Base-by-base conservation (phyloP, 2,113 vertebrate species). In the Clarias batrachus region DNA sequence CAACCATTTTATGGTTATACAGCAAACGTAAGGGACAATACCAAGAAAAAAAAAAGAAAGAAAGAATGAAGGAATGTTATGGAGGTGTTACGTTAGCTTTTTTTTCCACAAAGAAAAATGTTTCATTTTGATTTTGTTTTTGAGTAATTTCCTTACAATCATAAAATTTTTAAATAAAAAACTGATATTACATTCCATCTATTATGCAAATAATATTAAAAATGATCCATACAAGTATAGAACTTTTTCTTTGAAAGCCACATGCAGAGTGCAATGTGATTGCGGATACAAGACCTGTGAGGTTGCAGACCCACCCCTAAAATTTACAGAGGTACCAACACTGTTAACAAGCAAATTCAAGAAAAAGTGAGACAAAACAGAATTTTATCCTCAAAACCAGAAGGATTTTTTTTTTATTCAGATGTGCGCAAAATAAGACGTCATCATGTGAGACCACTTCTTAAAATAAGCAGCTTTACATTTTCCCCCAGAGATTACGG, bases 11-110 rank as follows among this genome's bases (percentile, higher is more conserved):
- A 73, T 1, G 1, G 21, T 33, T 52, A 33, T 52, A 65, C 9
- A 33, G 66, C 56, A 27, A 84, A 62, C 17, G 9, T 79, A 85
- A 85, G 76, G 84, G 76, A 85, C 62, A 78, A 66, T 56, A 37
- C 27, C 17, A 17, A 66, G 10, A 70, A 66, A n/a, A 71, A 37
- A 62, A 16, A 52, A 56, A 25, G n/a, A n/a, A n/a, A n/a, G n/a
- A n/a, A 21, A 27, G 4, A 21, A 27, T 37, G 21, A 63, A 63
- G 21, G 21, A 76, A 52, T 13, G 52, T 10, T n/a, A 37, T 81
- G 17, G 19, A 59, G 76, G n/a, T 30, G 17, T 9, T 77, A 1
- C 1, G 27, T 2, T 54, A 3, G 48, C 21, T 76, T 76, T 76
- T 3, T 41, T 52, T 77, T 48, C 33, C 21, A 2, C 10, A 74